Base-by-base conservation (phyloP, 2,113 vertebrate genomes). In the Agelaius tricolor region DNA sequence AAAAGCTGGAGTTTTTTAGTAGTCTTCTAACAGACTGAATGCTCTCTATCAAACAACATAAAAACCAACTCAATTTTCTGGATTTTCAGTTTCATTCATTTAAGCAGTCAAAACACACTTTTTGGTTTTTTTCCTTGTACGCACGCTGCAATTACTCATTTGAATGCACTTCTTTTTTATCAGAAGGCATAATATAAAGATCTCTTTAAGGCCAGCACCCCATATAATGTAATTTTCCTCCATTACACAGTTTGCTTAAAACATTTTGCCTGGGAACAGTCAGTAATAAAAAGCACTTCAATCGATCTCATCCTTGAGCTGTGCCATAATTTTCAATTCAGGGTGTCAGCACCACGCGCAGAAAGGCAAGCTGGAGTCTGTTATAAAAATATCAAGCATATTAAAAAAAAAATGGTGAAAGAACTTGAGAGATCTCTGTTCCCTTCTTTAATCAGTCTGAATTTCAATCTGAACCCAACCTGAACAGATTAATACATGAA, bases 251-350 rank as follows among this genome's bases (percentile, higher is more conserved):
- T 96, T 97, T 97, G 84, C 88, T 94, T 76, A 87, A 96, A 94
- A 76, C 92, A 96, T 96, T 97, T 97, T 96, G 87, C 54, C 89
- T 90, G 69, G 91, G 85, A 68, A 90, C 33, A 84, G 61, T 87
- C 88, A 89, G 91, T 95, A 97, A 96, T 95, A 81, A 95, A 97
- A 98, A 97, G 61, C 74, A 91, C 73, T 96, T 96, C 76, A 92
- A 96, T 91, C 51, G 47, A 71, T 96, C 90, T 96, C 84, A 54
- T 91, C 90, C 47, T 52, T 90, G 67, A 97, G 95, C 81, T 83
- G 47, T 66, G 94, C 73, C 59, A 72, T 93, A 90, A 94, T 89
- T 97, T 96, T 91, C 81, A 93, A 90, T 96, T 94, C 78, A 66
- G 79, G 66, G 89, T 43, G 82, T 94, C 82, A 85, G 47, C 69